Evolutionary conservation across 2,113 vertebrate species (phyloP).

Genomic region (Rallus limicola): DNA sequence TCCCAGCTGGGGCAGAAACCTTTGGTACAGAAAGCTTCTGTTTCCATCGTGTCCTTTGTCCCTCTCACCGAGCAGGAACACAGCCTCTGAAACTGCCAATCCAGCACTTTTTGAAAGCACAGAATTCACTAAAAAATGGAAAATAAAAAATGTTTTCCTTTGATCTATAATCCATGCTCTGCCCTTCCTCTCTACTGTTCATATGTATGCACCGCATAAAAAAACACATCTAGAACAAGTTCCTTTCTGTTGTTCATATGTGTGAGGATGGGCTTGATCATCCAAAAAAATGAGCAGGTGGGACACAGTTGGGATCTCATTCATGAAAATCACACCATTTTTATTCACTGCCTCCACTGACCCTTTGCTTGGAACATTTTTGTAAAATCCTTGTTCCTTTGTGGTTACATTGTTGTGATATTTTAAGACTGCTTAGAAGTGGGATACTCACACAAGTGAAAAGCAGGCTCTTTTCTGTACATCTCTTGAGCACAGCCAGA

Average conservation of each 20-base stretch:
- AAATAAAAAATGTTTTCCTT: neutral
- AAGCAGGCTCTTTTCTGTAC: neutral
- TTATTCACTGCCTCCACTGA: neutral
- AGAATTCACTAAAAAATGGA: neutral
- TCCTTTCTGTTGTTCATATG: neutral
- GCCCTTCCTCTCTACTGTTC: neutral
- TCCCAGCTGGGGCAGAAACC: neutral
- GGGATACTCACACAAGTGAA: neutral
- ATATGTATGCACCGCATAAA: neutral
- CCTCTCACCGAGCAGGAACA: neutral
- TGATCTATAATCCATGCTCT: slow-evolving; percentile 1
- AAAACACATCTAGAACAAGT: neutral
- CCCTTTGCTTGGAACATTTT: neutral
- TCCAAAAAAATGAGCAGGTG: neutral
- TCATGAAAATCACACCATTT: neutral
- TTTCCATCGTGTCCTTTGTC: neutral
- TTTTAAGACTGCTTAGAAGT: neutral
- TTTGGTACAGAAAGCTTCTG: neutral
- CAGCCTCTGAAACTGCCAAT: neutral
- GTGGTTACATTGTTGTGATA: neutral
- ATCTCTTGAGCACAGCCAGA: neutral
- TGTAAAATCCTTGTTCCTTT: neutral
- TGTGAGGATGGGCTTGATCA: neutral
- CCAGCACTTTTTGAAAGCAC: neutral
- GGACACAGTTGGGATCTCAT: neutral